Conservation (phyloP, 2,113 vertebrate species). For the Genyomyrus donnyi region DNA sequence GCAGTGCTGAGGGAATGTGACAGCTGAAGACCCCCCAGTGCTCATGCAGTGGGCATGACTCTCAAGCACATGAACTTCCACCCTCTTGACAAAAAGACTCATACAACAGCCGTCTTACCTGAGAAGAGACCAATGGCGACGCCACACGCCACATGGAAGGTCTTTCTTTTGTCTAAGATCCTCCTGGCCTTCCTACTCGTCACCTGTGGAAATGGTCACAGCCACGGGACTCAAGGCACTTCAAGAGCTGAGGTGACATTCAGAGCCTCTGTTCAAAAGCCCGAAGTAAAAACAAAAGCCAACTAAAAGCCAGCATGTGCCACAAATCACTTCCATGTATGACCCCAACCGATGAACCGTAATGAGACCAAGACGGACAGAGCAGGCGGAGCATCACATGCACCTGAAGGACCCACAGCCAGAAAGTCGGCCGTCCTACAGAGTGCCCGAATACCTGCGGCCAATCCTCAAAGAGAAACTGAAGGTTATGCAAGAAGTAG, state of each 20-base stretch:
- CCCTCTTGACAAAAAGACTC: background rate
- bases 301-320: background rate
- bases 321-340: background rate
- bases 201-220: conserved; percentile 56
- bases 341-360: background rate
- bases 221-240: background rate
- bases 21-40: background rate
- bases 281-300: background rate
- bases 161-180: conserved; percentile 73
- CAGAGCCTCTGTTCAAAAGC: background rate
- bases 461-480: background rate
- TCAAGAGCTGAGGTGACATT: background rate
- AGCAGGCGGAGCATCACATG: background rate
- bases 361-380: background rate
- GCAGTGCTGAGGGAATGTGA: background rate
- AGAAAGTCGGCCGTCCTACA: background rate
- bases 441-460: background rate
- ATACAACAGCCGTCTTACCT: conserved; percentile 46
- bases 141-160: conserved; percentile 73
- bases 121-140: conserved; percentile 73
- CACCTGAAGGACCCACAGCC: background rate
- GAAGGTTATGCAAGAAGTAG: background rate
- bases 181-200: conserved; percentile 74
- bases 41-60: background rate
- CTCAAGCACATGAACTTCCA: background rate